Evolutionary conservation across 2,888 invertebrate genomes (phyloP).

Genomic region (Antheraea assamensis): DNA sequence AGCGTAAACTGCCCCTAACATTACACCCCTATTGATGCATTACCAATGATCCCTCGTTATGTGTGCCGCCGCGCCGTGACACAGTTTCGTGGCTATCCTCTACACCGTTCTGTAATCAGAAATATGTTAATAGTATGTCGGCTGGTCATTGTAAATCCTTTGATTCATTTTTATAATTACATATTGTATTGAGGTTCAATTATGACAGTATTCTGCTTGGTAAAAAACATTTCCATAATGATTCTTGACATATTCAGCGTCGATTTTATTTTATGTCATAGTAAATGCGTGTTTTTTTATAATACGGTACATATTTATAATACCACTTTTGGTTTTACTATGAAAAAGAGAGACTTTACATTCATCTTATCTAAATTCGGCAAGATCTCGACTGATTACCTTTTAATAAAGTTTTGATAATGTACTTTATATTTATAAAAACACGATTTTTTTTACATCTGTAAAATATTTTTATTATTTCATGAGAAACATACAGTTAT

Average conservation of each 20-base stretch:
- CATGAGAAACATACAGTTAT: too few species aligned
- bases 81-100: conserved; percentile 24
- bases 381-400: neutral
- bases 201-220: neutral
- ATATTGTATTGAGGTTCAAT: neutral
- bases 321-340: neutral
- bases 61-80: conserved; percentile 24
- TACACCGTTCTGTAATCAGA: conserved; percentile 24
- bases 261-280: neutral
- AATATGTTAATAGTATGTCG: neutral
- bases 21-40: conserved; percentile 40
- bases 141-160: neutral
- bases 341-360: neutral
- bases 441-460: neutral
- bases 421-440: neutral
- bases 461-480: too few species aligned
- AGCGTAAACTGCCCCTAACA: conserved; percentile 48
- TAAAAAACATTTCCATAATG: neutral
- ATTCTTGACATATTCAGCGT: neutral
- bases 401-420: neutral
- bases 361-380: neutral
- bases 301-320: too few species aligned
- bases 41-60: conserved; percentile 35
- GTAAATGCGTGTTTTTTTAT: too few species aligned
- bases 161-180: neutral